These are phyloP conservation scores for Nebria salina DNA, from an alignment of 2,888 invertebrate species.

Conservation along the genomic window DNA sequence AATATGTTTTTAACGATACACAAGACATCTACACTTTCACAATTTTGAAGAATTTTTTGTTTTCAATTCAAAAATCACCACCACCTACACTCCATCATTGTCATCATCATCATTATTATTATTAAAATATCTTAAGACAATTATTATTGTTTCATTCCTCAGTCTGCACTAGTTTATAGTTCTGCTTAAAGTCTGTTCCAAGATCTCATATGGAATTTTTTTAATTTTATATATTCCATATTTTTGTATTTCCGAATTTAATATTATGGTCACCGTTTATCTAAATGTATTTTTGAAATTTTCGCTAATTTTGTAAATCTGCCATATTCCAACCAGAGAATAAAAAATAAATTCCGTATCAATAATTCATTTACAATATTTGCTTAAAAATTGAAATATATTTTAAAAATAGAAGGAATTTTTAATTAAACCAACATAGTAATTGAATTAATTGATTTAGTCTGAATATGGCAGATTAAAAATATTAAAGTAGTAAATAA, in stretches of 20 bases:
- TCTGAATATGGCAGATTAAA: no score
- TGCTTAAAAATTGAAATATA: no score
- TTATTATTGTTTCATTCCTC: neutral
- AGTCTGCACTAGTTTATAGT: neutral
- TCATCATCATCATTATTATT: neutral
- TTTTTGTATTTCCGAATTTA: neutral
- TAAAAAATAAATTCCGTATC: no score
- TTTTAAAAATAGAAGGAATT: no score
- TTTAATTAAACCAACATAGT: no score
- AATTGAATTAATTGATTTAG: no score
- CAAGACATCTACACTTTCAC: slow-evolving; percentile 1
- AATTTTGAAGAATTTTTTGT: neutral
- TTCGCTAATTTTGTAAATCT: no score
- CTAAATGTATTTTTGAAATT: neutral
- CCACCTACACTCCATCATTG: neutral
- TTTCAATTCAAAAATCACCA: neutral
- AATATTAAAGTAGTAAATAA: no score
- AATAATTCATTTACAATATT: no score
- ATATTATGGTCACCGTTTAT: neutral
- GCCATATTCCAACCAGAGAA: no score
- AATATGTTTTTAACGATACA: neutral
- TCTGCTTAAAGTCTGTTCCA: neutral
- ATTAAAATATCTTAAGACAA: neutral
- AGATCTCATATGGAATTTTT: neutral
- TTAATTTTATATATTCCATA: neutral